A percentile compares a stretch with the other conserved stretches of the same genome.
Evolutionary conservation across 2,888 invertebrate species (phyloP).

Genomic region (Quadriops clusia): DNA sequence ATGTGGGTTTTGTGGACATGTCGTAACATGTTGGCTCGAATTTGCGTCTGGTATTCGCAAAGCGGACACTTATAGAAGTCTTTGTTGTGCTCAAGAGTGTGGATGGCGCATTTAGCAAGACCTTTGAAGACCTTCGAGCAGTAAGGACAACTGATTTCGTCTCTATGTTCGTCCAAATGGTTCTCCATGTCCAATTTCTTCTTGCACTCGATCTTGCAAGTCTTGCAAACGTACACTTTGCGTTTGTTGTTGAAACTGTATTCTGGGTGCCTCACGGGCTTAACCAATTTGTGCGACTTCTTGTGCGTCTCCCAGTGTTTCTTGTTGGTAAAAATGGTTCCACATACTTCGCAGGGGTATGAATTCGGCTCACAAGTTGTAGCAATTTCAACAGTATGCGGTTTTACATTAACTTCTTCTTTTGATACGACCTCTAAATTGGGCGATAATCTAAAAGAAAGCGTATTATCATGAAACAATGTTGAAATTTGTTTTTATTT

Average conservation of each 20-base stretch:
- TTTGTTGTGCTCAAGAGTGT: conserved; percentile 26
- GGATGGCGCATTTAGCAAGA: conserved; percentile 28
- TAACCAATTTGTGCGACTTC: conserved; percentile 5
- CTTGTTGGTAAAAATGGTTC: not conserved
- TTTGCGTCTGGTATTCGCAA: conserved; percentile 25
- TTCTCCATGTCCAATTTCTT: conserved; percentile 6
- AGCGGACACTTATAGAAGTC: conserved; percentile 27
- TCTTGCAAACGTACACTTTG: no score
- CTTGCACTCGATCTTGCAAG: conserved; percentile 4
- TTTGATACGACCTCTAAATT: no score
- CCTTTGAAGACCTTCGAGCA: conserved; percentile 28
- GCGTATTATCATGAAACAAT: no score
- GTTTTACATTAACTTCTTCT: no score
- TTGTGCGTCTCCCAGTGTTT: not conserved
- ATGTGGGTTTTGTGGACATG: conserved; percentile 31
- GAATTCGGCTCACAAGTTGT: no score
- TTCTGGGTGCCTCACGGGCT: not conserved
- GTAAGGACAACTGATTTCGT: conserved; percentile 20
- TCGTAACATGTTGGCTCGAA: conserved; percentile 24
- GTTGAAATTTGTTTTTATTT: conserved; percentile 1
- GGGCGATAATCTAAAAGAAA: no score
- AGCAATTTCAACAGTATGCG: no score
- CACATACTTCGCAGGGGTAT: not conserved
- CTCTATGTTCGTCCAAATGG: conserved; percentile 4
- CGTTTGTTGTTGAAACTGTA: no score